Evolutionary conservation across 2,888 invertebrate genomes (phyloP), one percentile per base, ranked within the genome.

Genomic region (Epicampocera succincta): DNA sequence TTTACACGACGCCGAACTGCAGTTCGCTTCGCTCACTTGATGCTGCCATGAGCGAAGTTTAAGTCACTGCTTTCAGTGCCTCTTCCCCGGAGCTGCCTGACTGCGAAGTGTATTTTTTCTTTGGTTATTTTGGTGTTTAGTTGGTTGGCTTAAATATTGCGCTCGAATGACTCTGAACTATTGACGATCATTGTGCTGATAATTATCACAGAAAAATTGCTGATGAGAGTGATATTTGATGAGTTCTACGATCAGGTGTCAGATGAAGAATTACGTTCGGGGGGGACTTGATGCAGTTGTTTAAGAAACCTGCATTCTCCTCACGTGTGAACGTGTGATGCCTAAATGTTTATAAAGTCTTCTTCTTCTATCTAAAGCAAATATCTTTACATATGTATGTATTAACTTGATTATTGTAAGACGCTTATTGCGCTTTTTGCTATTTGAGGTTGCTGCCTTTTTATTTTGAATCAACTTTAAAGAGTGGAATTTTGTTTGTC

Each of bases 131-230:
- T 71, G 19, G 65, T 72, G 65, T 19, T 73, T 78, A 60, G 65
- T 78, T 73, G 73, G 78, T 66, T 78, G 73, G 72, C 66, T 66
- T 61, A 78, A 73, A 73, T 52, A 66, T 73, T 73, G 60, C 65
- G 72, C 72, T 78, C 78, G 78, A 78, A 78, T 66, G 72, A 68
- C 66, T 78, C 72, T 78, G 38, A 78, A 69, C 61, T 54, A 52
- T 40, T 25, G 44, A 25, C 46, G 44, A 54, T 69, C 60, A 69
- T 76, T 69, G 46, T 76, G 60, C 50, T 61, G 52, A 44, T 56
- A 29, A 44, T 58, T 40, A 50, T 52, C 9, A 69, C 46, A 40
- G 52, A 12, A 17, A 38, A 33, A 29, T n/a, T 54, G 42, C 42
- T 21, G 21, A 38, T 46, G 56, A 54, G 13, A 44, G 33, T 46